Evolutionary conservation across 2,888 invertebrate genomes (phyloP).

Genomic region (Scrobipalpa costella): DNA sequence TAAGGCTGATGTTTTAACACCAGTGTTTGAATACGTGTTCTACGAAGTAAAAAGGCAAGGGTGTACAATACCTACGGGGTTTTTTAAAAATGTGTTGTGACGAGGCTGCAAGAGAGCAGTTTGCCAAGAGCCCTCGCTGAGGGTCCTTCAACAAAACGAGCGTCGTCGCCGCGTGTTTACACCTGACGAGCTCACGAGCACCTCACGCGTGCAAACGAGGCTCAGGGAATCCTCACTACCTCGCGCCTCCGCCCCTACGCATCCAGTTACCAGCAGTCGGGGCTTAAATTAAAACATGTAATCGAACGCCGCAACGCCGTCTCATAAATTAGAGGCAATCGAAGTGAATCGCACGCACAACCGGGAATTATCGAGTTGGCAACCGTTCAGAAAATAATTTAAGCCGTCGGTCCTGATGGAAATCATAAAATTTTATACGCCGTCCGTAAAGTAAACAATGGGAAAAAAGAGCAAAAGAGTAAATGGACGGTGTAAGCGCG

Average conservation of each 20-base stretch:
- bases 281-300: slow-evolving; percentile 41
- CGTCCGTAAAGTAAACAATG: slow-evolving; percentile 78
- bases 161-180: slow-evolving; percentile 66
- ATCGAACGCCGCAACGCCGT: slow-evolving; percentile 46
- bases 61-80: slow-evolving; percentile 46
- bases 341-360: slow-evolving; percentile 53
- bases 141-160: slow-evolving; percentile 56
- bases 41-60: slow-evolving; percentile 42
- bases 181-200: slow-evolving; percentile 56
- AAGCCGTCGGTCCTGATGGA: slow-evolving; percentile 65
- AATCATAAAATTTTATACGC: slow-evolving; percentile 74
- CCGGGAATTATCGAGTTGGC: slow-evolving; percentile 69
- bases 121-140: slow-evolving; percentile 61
- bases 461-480: slow-evolving; percentile 68
- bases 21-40: slow-evolving; percentile 31
- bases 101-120: slow-evolving; percentile 67
- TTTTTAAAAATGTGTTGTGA: slow-evolving; percentile 59
- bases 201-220: slow-evolving; percentile 39
- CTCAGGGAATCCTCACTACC: slow-evolving; percentile 14
- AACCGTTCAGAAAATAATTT: slow-evolving; percentile 73
- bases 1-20: slow-evolving; percentile 42
- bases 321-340: slow-evolving; percentile 64
- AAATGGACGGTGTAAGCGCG: slow-evolving; percentile 54
- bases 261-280: slow-evolving; percentile 32
- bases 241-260: no score